These are phyloP conservation scores for Isotomurus palustris DNA, from an alignment of 2,888 invertebrate species.

Conservation along the genomic window DNA sequence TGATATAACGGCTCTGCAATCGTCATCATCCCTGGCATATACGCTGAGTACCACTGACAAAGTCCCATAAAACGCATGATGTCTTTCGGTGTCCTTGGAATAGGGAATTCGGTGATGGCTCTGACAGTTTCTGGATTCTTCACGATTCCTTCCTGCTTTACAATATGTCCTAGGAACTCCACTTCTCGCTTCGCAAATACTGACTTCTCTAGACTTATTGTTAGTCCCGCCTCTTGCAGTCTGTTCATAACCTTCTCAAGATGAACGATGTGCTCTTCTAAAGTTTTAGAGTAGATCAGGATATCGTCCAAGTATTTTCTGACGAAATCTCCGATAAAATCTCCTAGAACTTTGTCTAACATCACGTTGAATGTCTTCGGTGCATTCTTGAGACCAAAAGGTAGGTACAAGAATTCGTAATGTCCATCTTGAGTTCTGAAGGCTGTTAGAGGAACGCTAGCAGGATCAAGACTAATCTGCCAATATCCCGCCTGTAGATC, in stretches of 20 bases:
- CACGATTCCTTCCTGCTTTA: conserved; percentile 30
- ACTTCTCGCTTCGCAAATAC: conserved; percentile 25
- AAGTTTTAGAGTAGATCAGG: conserved; percentile 18
- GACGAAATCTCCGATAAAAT: conserved; percentile 8
- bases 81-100: conserved; percentile 23
- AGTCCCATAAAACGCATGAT: conserved; percentile 44
- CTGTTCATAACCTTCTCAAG: conserved; percentile 31
- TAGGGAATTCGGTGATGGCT: conserved; percentile 36
- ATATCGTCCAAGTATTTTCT: conserved; percentile 26
- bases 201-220: conserved; percentile 39
- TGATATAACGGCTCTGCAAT: conserved; percentile 42
- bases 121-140: conserved; percentile 34
- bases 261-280: conserved; percentile 30
- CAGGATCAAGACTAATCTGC: conserved; percentile 19
- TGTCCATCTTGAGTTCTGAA: conserved; percentile 13
- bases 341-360: conserved; percentile 18
- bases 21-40: conserved; percentile 36
- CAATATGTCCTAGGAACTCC: conserved; percentile 33
- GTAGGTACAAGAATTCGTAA: conserved; percentile 16
- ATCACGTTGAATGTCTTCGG: conserved; percentile 16
- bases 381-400: conserved; percentile 22
- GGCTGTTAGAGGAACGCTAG: conserved; percentile 14
- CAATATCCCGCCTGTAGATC: conserved; percentile 28
- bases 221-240: conserved; percentile 35
- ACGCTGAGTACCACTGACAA: conserved; percentile 44